phyloP scores from a whole-genome alignment of 2,888 invertebrate species.

The Lasioglossum marginatum region DNA sequence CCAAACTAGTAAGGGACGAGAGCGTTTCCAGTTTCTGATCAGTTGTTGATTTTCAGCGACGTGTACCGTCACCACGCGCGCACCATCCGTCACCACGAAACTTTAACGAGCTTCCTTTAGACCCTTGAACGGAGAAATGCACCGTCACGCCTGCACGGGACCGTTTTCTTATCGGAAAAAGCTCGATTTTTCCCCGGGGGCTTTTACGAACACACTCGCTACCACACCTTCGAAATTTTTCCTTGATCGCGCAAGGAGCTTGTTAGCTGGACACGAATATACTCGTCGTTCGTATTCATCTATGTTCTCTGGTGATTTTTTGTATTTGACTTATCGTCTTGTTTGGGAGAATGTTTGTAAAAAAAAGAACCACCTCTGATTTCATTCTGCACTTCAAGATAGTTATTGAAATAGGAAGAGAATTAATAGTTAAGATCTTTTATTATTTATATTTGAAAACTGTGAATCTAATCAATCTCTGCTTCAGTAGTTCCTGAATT shows the following conservation, averaged over 20 bases:
- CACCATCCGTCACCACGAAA: constrained; percentile 18
- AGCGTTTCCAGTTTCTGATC: not conserved
- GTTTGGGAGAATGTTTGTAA: not conserved
- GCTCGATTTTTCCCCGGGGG: too few species aligned
- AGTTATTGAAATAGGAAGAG: not conserved
- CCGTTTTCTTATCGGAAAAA: not conserved
- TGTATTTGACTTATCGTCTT: not conserved
- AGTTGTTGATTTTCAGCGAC: constrained; percentile 40
- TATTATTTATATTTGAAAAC: not conserved
- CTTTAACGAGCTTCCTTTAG: constrained; percentile 31
- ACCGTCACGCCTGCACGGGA: constrained; percentile 3
- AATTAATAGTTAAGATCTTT: not conserved
- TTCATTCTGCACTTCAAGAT: too few species aligned
- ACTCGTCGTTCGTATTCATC: not conserved
- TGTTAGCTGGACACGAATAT: not conserved
- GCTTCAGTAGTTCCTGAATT: too few species aligned
- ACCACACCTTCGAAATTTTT: not conserved
- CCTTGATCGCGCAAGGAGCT: not conserved
- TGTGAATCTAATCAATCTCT: too few species aligned
- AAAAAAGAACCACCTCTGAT: too few species aligned
- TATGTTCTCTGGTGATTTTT: not conserved
- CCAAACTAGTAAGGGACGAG: not conserved
- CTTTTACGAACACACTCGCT: not conserved
- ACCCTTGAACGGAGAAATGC: not conserved
- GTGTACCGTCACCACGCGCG: constrained; percentile 5